Evolutionary conservation across 2,797 vertebrate genomes (phyloP).

Genomic region (Rhynchonycteris naso): DNA sequence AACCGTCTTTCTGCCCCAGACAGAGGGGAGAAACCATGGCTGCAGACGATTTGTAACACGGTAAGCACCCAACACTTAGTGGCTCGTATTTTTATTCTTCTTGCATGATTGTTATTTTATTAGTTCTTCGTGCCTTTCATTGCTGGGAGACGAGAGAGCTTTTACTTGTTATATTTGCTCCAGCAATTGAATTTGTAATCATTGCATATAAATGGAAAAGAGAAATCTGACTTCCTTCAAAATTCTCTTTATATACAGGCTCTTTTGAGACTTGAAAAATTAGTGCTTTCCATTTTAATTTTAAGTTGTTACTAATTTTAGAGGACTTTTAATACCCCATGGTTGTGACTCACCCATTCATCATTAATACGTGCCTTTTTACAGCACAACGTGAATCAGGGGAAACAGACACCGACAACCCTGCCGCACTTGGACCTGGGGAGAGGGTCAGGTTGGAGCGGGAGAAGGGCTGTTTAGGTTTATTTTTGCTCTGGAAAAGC

Average conservation of each 20-base stretch:
- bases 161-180: slow-evolving; percentile 61
- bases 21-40: background rate
- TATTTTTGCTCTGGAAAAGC: slow-evolving; percentile 45
- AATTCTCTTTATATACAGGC: slow-evolving; percentile 61
- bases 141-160: background rate
- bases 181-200: slow-evolving; percentile 62
- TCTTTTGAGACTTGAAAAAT: slow-evolving; percentile 71
- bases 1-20: background rate
- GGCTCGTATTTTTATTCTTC: slow-evolving; percentile 45
- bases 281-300: slow-evolving; percentile 72
- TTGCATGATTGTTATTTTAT: slow-evolving; percentile 37
- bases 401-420: slow-evolving; percentile 6
- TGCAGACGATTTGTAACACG: background rate
- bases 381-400: slow-evolving; percentile 69
- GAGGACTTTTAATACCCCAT: slow-evolving; percentile 67
- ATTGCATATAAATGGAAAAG: slow-evolving; percentile 45
- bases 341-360: slow-evolving; percentile 77
- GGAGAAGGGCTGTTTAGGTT: background rate
- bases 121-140: slow-evolving; percentile 18
- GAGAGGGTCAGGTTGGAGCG: background rate
- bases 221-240: slow-evolving; percentile 60
- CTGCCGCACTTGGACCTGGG: background rate
- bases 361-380: slow-evolving; percentile 62
- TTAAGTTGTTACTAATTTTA: slow-evolving; percentile 77
- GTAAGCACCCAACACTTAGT: background rate